Evolutionary conservation across 2,888 invertebrate genomes (phyloP).

Genomic region (Hybos culiciformis): DNA sequence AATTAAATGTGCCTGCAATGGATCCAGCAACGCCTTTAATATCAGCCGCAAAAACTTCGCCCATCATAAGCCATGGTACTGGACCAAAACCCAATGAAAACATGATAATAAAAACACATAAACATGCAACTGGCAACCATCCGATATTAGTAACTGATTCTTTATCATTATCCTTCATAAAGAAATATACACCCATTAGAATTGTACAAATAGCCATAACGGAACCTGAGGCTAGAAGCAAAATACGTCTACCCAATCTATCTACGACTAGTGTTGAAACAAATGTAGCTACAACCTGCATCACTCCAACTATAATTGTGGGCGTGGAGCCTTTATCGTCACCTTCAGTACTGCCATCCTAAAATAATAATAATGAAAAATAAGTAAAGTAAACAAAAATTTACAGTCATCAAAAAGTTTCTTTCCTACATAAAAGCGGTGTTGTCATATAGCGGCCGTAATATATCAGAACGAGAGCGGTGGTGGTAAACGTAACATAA

Average conservation of each 20-base stretch:
- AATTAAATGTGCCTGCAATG: conserved; percentile 67
- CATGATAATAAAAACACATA: conserved; percentile 63
- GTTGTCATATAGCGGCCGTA: too few relatives aligned
- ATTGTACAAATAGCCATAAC: conserved; percentile 57
- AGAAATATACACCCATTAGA: conserved; percentile 59
- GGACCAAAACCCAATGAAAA: conserved; percentile 80
- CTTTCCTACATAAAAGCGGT: too few relatives aligned
- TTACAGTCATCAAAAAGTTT: too few relatives aligned
- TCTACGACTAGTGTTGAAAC: conserved; percentile 66
- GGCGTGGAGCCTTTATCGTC: too few relatives aligned
- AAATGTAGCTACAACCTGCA: conserved; percentile 58
- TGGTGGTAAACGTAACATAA: too few relatives aligned
- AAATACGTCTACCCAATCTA: conserved; percentile 59
- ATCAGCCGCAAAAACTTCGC: conserved; percentile 68
- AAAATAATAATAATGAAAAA: conserved; percentile 3
- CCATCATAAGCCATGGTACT: conserved; percentile 61
- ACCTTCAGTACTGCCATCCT: conserved; percentile 38
- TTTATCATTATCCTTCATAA: conserved; percentile 26
- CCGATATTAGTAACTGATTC: conserved; percentile 41
- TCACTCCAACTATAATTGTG: conserved; percentile 68
- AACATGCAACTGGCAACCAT: conserved; percentile 60
- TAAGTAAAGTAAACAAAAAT: background rate
- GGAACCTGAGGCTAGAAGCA: conserved; percentile 56
- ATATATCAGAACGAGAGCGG: too few relatives aligned
- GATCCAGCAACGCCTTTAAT: conserved; percentile 65